Conservation (phyloP, 2,888 invertebrate genomes). For the Agonopterix subpropinquella region DNA sequence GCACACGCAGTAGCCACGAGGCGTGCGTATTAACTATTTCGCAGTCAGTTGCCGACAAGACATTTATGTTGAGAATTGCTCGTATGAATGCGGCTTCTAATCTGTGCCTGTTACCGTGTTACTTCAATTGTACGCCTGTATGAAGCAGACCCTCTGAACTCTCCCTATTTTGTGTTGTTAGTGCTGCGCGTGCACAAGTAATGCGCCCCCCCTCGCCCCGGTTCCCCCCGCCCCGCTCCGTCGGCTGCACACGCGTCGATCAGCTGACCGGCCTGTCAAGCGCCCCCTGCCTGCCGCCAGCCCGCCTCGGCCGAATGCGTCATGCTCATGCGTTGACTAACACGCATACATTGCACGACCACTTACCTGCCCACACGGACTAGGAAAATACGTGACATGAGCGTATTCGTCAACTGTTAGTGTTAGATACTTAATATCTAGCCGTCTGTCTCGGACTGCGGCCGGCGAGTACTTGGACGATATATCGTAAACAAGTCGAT, state of each 20-base stretch:
- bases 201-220: slow-evolving; percentile 10
- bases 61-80: too few relatives aligned
- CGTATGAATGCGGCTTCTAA: too few relatives aligned
- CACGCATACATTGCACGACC: slow-evolving; percentile 23
- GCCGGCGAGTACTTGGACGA: slow-evolving; percentile 1
- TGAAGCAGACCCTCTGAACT: too few relatives aligned
- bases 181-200: slow-evolving; percentile 42
- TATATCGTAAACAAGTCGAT: slow-evolving; percentile 14
- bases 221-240: slow-evolving; percentile 6
- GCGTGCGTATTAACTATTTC: too few relatives aligned
- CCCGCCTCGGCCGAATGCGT: slow-evolving; percentile 36
- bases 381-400: slow-evolving; percentile 30
- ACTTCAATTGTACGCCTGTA: slow-evolving; percentile 20
- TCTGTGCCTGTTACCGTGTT: too few relatives aligned
- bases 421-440: not conserved
- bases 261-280: slow-evolving; percentile 59
- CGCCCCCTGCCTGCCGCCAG: slow-evolving; percentile 33
- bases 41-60: too few relatives aligned
- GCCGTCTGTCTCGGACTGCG: not conserved
- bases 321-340: slow-evolving; percentile 47
- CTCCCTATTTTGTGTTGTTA: slow-evolving; percentile 2
- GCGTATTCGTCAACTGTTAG: slow-evolving; percentile 10
- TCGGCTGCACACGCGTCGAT: slow-evolving; percentile 41
- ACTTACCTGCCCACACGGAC: slow-evolving; percentile 33
- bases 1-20: too few relatives aligned